phyloP scores from a whole-genome alignment of 2,797 vertebrate genomes.

The Manis pentadactyla region DNA sequence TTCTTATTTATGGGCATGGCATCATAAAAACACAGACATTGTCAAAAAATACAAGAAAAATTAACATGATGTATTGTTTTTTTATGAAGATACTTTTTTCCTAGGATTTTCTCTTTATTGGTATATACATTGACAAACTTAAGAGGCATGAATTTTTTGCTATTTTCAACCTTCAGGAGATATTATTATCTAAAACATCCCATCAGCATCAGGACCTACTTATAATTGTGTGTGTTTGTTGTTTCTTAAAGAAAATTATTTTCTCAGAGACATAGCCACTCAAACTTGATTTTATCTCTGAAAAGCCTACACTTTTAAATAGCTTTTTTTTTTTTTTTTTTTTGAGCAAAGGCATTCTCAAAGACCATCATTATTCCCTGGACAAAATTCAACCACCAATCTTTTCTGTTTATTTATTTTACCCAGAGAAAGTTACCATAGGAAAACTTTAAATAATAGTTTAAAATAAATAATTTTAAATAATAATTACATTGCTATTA shows the following conservation, averaged over 20 bases:
- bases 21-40: not conserved
- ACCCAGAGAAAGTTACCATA: not conserved
- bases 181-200: not conserved
- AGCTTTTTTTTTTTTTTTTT: not conserved
- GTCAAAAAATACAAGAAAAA: not conserved
- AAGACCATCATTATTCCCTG: not conserved
- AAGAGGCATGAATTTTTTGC: not conserved
- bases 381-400: not conserved
- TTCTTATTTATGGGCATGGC: not conserved
- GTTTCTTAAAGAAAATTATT: not conserved
- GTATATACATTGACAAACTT: not conserved
- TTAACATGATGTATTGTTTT: not conserved
- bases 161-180: not conserved
- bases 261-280: not conserved
- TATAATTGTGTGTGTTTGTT: not conserved
- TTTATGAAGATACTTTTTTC: not conserved
- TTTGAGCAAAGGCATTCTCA: not conserved
- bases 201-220: not conserved
- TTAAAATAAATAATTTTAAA: not conserved
- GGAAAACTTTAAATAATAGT: not conserved
- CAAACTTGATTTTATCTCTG: not conserved
- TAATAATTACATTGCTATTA: not conserved
- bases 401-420: conserved; percentile 33
- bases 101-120: not conserved
- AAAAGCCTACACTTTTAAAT: conserved; percentile 5